Evolutionary conservation across 2,888 invertebrate genomes (phyloP).

Genomic region (Drosophila glabriapex): DNA sequence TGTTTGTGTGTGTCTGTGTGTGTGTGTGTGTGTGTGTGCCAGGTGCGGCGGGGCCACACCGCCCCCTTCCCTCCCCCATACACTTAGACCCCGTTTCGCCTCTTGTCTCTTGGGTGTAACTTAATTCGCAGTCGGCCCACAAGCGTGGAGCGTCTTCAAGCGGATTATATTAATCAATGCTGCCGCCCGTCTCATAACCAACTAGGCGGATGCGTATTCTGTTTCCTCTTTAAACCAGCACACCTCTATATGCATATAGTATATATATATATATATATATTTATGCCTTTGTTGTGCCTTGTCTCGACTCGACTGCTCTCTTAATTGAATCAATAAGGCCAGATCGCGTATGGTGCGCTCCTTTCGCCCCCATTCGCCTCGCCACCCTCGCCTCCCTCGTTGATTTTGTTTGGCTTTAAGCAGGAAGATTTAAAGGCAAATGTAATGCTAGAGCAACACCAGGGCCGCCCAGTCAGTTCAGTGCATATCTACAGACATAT

Average conservation of each 20-base stretch:
- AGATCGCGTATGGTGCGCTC: conserved; percentile 62
- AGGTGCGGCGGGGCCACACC: conserved; percentile 18
- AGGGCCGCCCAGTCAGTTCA: conserved; percentile 46
- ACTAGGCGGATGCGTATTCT: conserved; percentile 72
- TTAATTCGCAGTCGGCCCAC: conserved; percentile 60
- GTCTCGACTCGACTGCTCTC: conserved; percentile 35
- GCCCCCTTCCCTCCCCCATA: background rate
- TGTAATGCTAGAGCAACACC: conserved; percentile 75
- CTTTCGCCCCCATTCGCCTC: conserved; percentile 19
- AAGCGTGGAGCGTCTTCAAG: conserved; percentile 76
- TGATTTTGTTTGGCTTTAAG: conserved; percentile 81
- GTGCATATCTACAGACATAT: conserved; percentile 33
- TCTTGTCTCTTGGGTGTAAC: conserved; percentile 54
- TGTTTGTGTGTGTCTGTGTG: background rate
- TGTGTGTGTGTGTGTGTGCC: conserved; percentile 39
- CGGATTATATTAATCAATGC: conserved; percentile 84
- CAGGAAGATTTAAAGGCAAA: conserved; percentile 79
- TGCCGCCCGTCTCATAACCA: conserved; percentile 57
- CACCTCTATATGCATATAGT: conserved; percentile 3
- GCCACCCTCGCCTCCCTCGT: background rate
- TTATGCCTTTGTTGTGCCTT: conserved; percentile 15
- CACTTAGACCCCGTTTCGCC: background rate
- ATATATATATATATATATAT: conserved; percentile 4
- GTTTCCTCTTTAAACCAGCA: conserved; percentile 32
- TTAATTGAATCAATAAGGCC: conserved; percentile 74